Base-by-base conservation (phyloP, 2,797 vertebrate species). In the Thaleichthys pacificus region DNA sequence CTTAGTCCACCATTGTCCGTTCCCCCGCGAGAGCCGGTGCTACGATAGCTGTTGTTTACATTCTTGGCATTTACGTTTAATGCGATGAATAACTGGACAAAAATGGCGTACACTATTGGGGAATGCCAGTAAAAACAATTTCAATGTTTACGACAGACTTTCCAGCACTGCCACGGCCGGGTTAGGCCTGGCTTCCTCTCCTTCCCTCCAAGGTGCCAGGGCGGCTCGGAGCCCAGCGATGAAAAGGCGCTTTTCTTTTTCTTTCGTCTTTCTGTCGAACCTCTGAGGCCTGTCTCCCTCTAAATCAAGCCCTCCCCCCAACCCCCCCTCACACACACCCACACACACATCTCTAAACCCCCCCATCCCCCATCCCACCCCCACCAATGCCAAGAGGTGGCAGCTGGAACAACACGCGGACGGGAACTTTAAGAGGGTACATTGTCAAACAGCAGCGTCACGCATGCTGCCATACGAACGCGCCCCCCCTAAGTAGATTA, bases 401-500 rank as follows among this genome's bases (percentile, higher is more conserved):
- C 87, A 92, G 88, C 88, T 92, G 88, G 84, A 87, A 82, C 85
- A 90, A 88, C 86, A 88, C 80, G 71, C 72, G 72, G 75, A 54
- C 69, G 69, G 68, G 14, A 62, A 73, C 35, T 76, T 87, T 83
- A 88, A 87, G 84, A 87, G 80, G 85, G 81, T 12, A 84, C 83
- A 85, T 83, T 90, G 88, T 86, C 86, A 81, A 90, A 82, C 80
- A 75, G 82, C 89, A 79, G 72, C 63, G 74, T 80, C 80, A 80
- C 64, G 70, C 80, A 77, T 57, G 79, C 82, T 80, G 78, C 81
- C 12, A 80, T 81, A 85, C 83, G 86, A 82, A 87, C 78, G 66
- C 72, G 70, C 38, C 35, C 38, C 67, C 79, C 77, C 76, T 84
- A 87, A 90, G 72, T 72, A 82, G 84, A 91, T 91, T 86, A 90